A percentile compares a stretch with the other conserved stretches of the same genome.
phyloP scores from a whole-genome alignment of 2,113 vertebrate genomes.

The Platysternon megacephalum region DNA sequence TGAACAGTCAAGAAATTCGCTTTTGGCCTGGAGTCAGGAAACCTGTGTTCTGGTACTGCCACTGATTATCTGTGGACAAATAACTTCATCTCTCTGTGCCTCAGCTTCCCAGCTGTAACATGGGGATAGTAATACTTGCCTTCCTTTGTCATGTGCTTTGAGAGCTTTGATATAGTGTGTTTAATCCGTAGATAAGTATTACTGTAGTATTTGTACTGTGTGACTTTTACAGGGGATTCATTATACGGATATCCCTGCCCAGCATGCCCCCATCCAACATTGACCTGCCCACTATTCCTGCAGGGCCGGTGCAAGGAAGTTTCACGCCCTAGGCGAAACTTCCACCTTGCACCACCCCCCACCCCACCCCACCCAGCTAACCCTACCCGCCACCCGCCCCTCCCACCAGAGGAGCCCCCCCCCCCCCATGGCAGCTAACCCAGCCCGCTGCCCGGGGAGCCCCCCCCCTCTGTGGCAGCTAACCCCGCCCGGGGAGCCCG shows the following conservation, averaged over 20 bases:
- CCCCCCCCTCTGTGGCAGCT: too few relatives aligned
- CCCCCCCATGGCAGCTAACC: too few relatives aligned
- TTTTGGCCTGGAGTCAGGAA: background rate
- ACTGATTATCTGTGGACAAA: background rate
- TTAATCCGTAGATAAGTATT: background rate
- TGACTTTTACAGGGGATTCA: background rate
- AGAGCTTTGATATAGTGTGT: background rate
- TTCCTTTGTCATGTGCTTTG: background rate
- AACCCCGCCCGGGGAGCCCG: too few relatives aligned
- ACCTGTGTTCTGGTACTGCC: background rate
- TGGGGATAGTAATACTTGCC: background rate
- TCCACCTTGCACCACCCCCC: too few relatives aligned
- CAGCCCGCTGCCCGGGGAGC: too few relatives aligned
- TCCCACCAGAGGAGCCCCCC: too few relatives aligned
- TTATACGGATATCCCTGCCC: background rate
- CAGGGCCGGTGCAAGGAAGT: too few relatives aligned
- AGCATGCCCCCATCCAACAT: rapidly evolving
- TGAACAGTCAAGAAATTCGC: background rate
- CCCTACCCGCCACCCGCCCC: too few relatives aligned
- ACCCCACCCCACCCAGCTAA: too few relatives aligned
- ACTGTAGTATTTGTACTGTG: background rate
- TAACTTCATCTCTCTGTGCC: background rate
- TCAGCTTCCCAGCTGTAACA: background rate
- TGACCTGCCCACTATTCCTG: rapidly evolving
- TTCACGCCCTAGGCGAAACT: too few relatives aligned